Evolutionary conservation across 2,888 invertebrate species (phyloP).

Genomic region (Mythimna loreyi): DNA sequence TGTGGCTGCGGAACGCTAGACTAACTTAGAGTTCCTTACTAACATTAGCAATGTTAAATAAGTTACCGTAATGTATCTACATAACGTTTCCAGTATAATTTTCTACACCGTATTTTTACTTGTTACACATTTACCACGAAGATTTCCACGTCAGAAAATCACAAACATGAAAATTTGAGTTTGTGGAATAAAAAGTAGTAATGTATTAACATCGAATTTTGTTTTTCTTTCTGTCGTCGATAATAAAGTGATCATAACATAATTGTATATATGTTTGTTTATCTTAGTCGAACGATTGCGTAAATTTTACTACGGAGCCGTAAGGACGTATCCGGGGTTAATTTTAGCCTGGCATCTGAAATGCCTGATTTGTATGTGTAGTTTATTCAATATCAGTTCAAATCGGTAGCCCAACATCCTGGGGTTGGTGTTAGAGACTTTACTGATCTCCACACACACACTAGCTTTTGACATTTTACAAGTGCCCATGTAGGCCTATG

Average conservation of each 20-base stretch:
- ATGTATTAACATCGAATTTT: not conserved
- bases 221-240: not conserved
- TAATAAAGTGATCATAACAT: constrained; percentile 3
- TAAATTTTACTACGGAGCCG: constrained; percentile 4
- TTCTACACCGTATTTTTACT: not conserved
- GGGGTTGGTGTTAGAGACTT: too few relatives aligned
- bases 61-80: constrained; percentile 5
- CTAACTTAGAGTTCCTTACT: constrained; percentile 1
- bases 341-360: too few relatives aligned
- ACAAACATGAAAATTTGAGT: not conserved
- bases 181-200: not conserved
- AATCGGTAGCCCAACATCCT: too few relatives aligned
- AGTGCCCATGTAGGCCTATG: too few relatives aligned
- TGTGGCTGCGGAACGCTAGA: not conserved
- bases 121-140: not conserved
- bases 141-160: not conserved
- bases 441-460: too few relatives aligned
- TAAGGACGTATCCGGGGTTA: too few relatives aligned
- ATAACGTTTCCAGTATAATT: not conserved
- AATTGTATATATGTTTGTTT: constrained; percentile 4
- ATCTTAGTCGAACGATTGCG: not conserved
- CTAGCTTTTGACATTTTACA: too few relatives aligned
- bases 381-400: too few relatives aligned
- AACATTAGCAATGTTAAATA: constrained; percentile 12
- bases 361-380: too few relatives aligned